These are phyloP conservation scores for Nasonia oneida DNA, from an alignment of 2,888 invertebrate species.

Conservation along the genomic window DNA sequence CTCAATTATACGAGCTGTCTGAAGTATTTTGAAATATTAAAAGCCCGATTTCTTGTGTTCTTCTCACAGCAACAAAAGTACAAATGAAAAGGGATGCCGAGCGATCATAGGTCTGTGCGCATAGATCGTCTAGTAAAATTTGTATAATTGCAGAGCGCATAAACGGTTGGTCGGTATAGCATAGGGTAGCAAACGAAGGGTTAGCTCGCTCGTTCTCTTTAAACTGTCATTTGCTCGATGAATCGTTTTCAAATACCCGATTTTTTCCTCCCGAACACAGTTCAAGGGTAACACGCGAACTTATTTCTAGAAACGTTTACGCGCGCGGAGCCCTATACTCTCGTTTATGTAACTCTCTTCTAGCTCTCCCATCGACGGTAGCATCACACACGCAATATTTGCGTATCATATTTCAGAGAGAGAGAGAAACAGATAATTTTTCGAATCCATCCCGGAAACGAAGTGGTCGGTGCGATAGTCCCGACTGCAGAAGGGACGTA, in stretches of 20 bases:
- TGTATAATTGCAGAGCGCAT: constrained; percentile 53
- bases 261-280: not conserved
- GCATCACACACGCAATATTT: not conserved
- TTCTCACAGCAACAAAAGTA: constrained; percentile 6
- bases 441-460: not conserved
- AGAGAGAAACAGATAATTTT: not conserved
- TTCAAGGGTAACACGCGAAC: constrained; percentile 45
- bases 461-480: not conserved
- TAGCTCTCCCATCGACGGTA: not conserved
- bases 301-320: constrained; percentile 48
- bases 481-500: not conserved
- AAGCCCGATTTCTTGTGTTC: constrained; percentile 41
- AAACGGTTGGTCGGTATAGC: not conserved
- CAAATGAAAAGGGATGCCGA: constrained; percentile 5
- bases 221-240: constrained; percentile 49
- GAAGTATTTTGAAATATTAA: constrained; percentile 53
- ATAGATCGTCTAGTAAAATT: constrained; percentile 30
- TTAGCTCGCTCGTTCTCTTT: not conserved
- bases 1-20: constrained; percentile 48
- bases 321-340: not conserved
- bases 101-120: constrained; percentile 29
- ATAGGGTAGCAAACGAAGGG: constrained; percentile 21
- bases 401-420: not conserved
- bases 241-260: constrained; percentile 47
- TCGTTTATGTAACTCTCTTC: not conserved